Conservation (phyloP, 2,888 invertebrate species). For the Idaea straminata region DNA sequence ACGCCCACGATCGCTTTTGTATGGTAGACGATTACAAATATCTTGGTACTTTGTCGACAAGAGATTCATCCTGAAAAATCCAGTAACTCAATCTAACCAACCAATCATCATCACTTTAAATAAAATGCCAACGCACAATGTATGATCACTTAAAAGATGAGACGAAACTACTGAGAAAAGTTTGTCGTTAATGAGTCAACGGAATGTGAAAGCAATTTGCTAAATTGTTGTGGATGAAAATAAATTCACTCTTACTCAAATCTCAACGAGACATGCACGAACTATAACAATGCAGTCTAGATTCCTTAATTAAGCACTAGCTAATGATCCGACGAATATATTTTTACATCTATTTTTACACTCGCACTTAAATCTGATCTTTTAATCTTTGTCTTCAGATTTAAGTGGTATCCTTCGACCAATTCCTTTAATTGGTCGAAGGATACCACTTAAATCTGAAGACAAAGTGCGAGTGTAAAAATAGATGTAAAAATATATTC, state of each 20-base stretch:
- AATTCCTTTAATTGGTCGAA: too few species aligned
- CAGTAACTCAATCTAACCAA: neutral
- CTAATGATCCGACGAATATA: neutral
- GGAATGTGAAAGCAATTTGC: conserved; percentile 3
- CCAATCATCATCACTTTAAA: neutral
- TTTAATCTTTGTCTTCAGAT: too few species aligned
- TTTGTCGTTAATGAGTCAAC: neutral
- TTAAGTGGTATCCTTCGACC: too few species aligned
- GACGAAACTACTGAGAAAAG: neutral
- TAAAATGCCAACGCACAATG: neutral
- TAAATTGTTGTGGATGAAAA: conserved; percentile 1
- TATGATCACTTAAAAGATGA: neutral
- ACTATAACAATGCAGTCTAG: neutral
- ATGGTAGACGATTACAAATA: neutral
- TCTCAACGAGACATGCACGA: conserved; percentile 9
- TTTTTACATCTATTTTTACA: neutral
- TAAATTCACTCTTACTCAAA: conserved; percentile 10
- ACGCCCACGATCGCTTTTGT: too few species aligned
- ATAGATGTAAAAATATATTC: too few species aligned
- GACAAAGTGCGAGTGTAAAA: too few species aligned
- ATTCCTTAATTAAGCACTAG: neutral
- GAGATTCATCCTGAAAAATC: neutral
- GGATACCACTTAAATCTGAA: too few species aligned
- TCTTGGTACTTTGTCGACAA: neutral
- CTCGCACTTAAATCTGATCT: conserved; percentile 11